These are phyloP conservation scores for Eurystomus glaucurus DNA, from an alignment of 2,797 vertebrate species.

Conservation along the genomic window DNA sequence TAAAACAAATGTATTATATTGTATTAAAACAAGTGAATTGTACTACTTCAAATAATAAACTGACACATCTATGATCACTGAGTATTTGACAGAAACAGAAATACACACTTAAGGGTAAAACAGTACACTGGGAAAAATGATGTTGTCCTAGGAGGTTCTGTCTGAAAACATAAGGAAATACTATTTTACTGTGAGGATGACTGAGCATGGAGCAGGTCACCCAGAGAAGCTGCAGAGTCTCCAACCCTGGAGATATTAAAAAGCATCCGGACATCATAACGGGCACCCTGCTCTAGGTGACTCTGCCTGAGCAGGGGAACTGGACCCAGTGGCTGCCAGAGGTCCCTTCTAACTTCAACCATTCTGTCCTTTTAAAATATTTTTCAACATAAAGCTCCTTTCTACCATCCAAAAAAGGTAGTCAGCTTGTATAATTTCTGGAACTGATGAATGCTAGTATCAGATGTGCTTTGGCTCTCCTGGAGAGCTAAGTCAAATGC, in stretches of 20 bases:
- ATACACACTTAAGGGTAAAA: not conserved
- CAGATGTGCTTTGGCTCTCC: not conserved
- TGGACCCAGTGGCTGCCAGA: not conserved
- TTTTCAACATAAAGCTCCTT: not conserved
- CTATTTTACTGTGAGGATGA: not conserved
- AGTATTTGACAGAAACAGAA: not conserved
- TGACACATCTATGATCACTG: not conserved
- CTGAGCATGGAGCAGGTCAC: not conserved
- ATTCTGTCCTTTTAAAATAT: not conserved
- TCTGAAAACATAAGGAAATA: not conserved
- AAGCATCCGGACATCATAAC: not conserved
- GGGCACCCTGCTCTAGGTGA: not conserved
- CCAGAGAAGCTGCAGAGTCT: not conserved
- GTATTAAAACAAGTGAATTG: not conserved
- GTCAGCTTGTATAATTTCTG: not conserved
- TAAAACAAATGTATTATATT: not conserved
- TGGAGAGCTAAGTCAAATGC: not conserved
- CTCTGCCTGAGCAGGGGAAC: not conserved
- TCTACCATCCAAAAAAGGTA: not conserved
- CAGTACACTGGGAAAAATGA: not conserved
- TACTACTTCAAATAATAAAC: slow-evolving; percentile 7
- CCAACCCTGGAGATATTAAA: not conserved
- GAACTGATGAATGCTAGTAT: not conserved
- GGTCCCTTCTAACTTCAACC: not conserved
- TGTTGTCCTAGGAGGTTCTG: not conserved